Conservation (phyloP, 2,888 invertebrate species). For the Lypha dubia region DNA sequence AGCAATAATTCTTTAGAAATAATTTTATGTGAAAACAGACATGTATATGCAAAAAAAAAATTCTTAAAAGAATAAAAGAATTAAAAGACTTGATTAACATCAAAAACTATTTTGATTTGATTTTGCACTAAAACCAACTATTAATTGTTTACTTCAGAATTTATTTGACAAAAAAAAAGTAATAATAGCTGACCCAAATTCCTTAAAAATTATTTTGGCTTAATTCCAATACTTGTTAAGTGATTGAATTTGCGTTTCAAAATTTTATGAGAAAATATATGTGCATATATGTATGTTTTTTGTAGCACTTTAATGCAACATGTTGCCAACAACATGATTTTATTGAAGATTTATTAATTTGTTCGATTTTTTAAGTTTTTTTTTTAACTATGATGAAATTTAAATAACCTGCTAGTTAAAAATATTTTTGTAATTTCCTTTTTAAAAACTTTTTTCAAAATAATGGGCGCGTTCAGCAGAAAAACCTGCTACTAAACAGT, state of each 20-base stretch:
- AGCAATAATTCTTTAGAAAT: too few relatives aligned
- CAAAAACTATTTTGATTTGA: not conserved
- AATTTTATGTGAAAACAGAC: too few relatives aligned
- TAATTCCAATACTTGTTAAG: conserved; percentile 12
- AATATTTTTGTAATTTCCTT: too few relatives aligned
- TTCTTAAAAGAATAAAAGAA: too few relatives aligned
- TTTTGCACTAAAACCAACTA: conserved; percentile 7
- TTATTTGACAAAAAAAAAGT: not conserved
- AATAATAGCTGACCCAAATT: conserved; percentile 46
- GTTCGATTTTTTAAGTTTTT: not conserved
- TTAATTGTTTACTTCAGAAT: conserved; percentile 31
- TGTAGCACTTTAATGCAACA: conserved; percentile 23
- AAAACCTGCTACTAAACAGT: too few relatives aligned
- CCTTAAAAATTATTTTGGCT: conserved; percentile 36
- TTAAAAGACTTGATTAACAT: too few relatives aligned
- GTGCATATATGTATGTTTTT: too few relatives aligned
- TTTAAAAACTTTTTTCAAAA: too few relatives aligned
- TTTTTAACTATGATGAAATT: not conserved
- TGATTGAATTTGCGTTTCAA: conserved; percentile 4
- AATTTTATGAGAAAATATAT: not conserved
- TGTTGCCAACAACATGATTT: conserved; percentile 34
- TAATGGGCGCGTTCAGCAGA: too few relatives aligned
- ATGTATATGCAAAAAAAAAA: too few relatives aligned
- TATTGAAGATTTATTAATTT: conserved; percentile 5
- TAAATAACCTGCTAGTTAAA: not conserved